Evolutionary conservation across 1,140 invertebrate species (phyloP), one percentile per base, ranked within the genome.

Genomic region (Drosophila oshimai): DNA sequence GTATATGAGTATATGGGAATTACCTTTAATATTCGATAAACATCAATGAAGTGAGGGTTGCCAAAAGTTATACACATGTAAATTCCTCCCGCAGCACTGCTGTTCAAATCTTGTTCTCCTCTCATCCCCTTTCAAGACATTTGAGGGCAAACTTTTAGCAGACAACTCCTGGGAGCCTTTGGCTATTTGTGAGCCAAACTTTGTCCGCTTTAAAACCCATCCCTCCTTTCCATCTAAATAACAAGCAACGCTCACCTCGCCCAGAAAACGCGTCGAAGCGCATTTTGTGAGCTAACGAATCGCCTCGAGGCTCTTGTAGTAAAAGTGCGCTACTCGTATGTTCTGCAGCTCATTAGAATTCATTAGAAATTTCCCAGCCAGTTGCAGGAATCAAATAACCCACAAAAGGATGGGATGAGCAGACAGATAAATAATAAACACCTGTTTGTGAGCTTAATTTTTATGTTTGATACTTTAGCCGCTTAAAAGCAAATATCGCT

Each of bases 161-260:
- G 68, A 71, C 55, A 71, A 47, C 67, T 71, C 46, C 55, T 28
- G n/a, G 54, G 33, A 42, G 53, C 68, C 68, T 26, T 37, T 60
- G 81, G 80, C 80, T 84, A 86, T 84, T 86, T 80, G 75, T 37
- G 58, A 33, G 57, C 70, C 44, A 72, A 73, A 73, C 70, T 73
- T 72, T 31, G 68, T n/a, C 39, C 33, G 44, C 39, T 34, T 37
- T 50, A 26, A 26, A 20, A n/a, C 15, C 5, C 12, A 1, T 26
- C 1, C 22, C 20, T 12, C 42, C 15, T 6, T 10, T 26, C 33
- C 33, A 2, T 22, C n/a, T 20, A 22, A 31, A 64, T 13, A 6
- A 15, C 29, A 29, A 18, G 3, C 42, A 12, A 13, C 7, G 18
- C 26, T 26, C 60, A 67, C 71, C 71, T 72, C 34, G 28, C 31